Evolutionary conservation across 1,140 invertebrate genomes (phyloP).

Genomic region (Bursaphelenchus mucronatus): DNA sequence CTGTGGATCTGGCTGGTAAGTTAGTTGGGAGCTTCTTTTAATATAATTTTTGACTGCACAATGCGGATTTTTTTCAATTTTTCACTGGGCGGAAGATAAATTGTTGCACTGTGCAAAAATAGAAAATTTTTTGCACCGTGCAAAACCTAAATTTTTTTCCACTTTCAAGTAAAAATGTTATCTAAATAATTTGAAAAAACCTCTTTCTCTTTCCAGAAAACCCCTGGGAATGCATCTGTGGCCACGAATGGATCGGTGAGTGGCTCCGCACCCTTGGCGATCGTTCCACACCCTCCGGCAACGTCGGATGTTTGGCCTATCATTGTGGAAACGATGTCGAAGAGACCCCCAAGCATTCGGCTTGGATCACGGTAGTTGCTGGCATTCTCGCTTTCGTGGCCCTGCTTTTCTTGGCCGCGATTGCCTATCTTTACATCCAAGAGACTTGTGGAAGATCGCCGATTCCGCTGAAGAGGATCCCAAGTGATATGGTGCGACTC

Average conservation of each 20-base stretch:
- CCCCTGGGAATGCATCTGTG: slow-evolving; percentile 52
- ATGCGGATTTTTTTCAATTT: slow-evolving; percentile 11
- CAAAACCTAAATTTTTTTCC: too few species aligned
- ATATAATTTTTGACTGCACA: background rate
- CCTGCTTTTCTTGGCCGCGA: slow-evolving; percentile 31
- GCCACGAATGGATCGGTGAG: slow-evolving; percentile 49
- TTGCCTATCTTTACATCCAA: slow-evolving; percentile 47
- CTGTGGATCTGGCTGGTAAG: slow-evolving; percentile 48
- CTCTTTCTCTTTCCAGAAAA: slow-evolving; percentile 30
- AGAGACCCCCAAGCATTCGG: slow-evolving; percentile 16
- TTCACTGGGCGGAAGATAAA: background rate
- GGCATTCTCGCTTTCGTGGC: slow-evolving; percentile 38
- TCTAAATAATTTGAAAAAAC: background rate
- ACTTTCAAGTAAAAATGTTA: background rate
- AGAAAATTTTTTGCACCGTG: background rate
- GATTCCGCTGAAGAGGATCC: slow-evolving; percentile 28
- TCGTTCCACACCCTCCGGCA: slow-evolving; percentile 39
- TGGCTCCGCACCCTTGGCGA: slow-evolving; percentile 50
- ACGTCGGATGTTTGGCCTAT: slow-evolving; percentile 43
- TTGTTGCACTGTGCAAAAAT: background rate
- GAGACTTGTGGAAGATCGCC: slow-evolving; percentile 30
- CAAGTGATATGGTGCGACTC: slow-evolving; percentile 38
- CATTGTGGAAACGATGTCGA: slow-evolving; percentile 8
- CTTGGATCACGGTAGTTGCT: slow-evolving; percentile 46
- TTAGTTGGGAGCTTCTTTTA: background rate